phyloP scores from a whole-genome alignment of 2,113 vertebrate species.

The Xyliphius kryptos region DNA sequence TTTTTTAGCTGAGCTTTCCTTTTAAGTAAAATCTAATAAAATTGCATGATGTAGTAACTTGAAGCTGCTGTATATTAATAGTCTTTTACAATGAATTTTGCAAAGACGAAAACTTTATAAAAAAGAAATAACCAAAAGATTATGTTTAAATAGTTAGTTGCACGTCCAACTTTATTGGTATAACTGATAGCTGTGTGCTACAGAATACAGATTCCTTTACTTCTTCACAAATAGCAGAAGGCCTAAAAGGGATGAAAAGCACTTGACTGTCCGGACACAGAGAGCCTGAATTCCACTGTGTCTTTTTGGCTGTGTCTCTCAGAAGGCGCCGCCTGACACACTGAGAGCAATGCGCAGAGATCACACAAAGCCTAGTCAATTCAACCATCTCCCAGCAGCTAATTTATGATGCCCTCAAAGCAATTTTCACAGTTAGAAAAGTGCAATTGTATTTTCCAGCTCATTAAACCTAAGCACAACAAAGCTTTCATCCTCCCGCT shows the following conservation, averaged over 20 bases:
- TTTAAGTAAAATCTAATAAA: too few relatives aligned
- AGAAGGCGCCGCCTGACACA: slow-evolving; percentile 44
- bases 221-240: slow-evolving; percentile 36
- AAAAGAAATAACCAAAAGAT: too few relatives aligned
- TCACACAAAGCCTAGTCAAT: slow-evolving; percentile 68
- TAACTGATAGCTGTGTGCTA: slow-evolving; percentile 20
- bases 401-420: slow-evolving; percentile 75
- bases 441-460: slow-evolving; percentile 79
- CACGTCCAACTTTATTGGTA: neutral
- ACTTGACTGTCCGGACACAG: slow-evolving; percentile 39
- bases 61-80: slow-evolving; percentile 10
- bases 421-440: slow-evolving; percentile 76
- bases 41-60: too few relatives aligned
- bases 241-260: slow-evolving; percentile 42
- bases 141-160: too few relatives aligned
- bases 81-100: too few relatives aligned
- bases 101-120: too few relatives aligned
- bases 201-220: slow-evolving; percentile 32
- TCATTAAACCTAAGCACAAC: slow-evolving; percentile 73
- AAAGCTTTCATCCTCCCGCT: slow-evolving; percentile 62
- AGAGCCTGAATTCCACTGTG: slow-evolving; percentile 38
- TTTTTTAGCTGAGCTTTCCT: too few relatives aligned
- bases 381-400: slow-evolving; percentile 67
- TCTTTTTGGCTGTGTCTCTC: slow-evolving; percentile 37
- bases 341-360: slow-evolving; percentile 53